Evolutionary conservation across 2,888 invertebrate species (phyloP).

Genomic region (Thymelicus lineola): DNA sequence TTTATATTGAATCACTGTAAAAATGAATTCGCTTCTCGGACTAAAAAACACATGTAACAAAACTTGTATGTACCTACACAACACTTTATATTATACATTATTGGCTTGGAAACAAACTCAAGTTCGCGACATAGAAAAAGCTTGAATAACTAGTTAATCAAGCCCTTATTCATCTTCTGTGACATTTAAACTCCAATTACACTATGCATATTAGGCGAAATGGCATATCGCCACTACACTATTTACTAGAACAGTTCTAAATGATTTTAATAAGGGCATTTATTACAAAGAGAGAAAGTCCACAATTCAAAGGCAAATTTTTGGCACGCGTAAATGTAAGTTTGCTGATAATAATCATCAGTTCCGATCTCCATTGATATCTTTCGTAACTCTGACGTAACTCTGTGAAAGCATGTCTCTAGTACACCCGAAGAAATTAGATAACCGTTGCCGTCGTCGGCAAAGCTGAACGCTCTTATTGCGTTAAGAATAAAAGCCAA

Average conservation of each 20-base stretch:
- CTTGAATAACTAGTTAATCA: too few relatives aligned
- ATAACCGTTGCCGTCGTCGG: neutral
- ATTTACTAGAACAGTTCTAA: neutral
- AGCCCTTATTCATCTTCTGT: neutral
- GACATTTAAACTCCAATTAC: neutral
- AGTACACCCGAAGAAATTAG: conserved; percentile 43
- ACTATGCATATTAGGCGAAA: conserved; percentile 3
- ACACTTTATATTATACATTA: too few relatives aligned
- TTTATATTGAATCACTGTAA: too few relatives aligned
- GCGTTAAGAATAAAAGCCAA: conserved; percentile 31
- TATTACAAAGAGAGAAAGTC: conserved; percentile 28
- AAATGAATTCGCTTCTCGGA: too few relatives aligned
- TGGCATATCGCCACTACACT: conserved; percentile 11
- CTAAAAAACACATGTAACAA: too few relatives aligned
- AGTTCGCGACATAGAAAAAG: too few relatives aligned
- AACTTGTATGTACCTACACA: too few relatives aligned
- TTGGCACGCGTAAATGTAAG: conserved; percentile 31
- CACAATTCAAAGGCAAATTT: conserved; percentile 9
- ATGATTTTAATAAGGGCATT: conserved; percentile 1
- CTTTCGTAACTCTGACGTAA: conserved; percentile 67
- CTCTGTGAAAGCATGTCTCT: conserved; percentile 63
- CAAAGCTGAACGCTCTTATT: conserved; percentile 1
- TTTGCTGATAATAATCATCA: conserved; percentile 40
- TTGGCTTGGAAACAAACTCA: too few relatives aligned
- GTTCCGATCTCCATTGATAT: conserved; percentile 46